phyloP scores from a whole-genome alignment of 2,888 invertebrate species.

The Latrodectus hesperus region DNA sequence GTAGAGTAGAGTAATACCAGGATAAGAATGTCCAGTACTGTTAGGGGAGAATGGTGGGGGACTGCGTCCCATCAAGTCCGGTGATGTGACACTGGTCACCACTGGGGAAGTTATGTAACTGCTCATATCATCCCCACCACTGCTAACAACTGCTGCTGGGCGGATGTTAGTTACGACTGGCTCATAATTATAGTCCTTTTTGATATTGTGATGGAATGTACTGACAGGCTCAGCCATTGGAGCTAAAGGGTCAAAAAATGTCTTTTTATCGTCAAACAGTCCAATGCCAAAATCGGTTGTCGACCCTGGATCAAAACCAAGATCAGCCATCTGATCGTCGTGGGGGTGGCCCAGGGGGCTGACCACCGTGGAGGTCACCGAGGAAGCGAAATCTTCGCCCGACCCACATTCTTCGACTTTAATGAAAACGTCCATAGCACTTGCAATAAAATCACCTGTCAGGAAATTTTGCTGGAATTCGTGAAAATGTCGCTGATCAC shows the following conservation, averaged over 20 bases:
- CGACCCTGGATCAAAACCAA: slow-evolving; percentile 51
- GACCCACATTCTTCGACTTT: slow-evolving; percentile 62
- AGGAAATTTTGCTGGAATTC: slow-evolving; percentile 12
- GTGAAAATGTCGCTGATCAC: slow-evolving; percentile 18
- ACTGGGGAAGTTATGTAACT: slow-evolving; percentile 51
- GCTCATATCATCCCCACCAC: slow-evolving; percentile 33
- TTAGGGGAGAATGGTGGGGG: slow-evolving; percentile 44
- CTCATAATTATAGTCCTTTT: slow-evolving; percentile 59
- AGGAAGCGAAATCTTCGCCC: slow-evolving; percentile 54
- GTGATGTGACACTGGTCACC: slow-evolving; percentile 52
- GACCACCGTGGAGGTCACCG: slow-evolving; percentile 64
- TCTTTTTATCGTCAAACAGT: slow-evolving; percentile 64
- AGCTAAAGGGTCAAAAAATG: slow-evolving; percentile 55
- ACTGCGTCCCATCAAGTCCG: slow-evolving; percentile 49
- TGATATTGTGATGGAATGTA: slow-evolving; percentile 54
- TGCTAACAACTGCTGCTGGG: slow-evolving; percentile 53
- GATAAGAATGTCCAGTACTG: slow-evolving; percentile 29
- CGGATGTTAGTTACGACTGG: slow-evolving; percentile 54
- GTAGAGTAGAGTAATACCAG: slow-evolving; percentile 57
- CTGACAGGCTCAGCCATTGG: slow-evolving; percentile 67
- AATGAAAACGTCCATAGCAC: slow-evolving; percentile 64
- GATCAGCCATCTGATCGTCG: slow-evolving; percentile 35
- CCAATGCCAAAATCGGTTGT: slow-evolving; percentile 40
- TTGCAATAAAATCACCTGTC: slow-evolving; percentile 8
- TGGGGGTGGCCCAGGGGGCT: slow-evolving; percentile 52